Conservation (phyloP, 2,113 vertebrate genomes). For the Rhinichthys klamathensis region DNA sequence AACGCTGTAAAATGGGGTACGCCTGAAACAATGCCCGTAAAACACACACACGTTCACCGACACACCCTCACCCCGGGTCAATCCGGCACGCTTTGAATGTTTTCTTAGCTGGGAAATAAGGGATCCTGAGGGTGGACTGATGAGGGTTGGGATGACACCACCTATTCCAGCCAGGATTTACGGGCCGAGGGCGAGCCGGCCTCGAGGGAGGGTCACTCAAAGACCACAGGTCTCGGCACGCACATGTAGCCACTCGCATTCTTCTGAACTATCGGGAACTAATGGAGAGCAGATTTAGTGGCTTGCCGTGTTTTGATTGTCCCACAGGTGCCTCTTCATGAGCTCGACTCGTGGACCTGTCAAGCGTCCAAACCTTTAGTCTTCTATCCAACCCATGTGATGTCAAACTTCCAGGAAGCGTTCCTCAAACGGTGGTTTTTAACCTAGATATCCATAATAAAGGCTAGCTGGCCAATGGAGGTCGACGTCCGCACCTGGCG, state of each 20-base stretch:
- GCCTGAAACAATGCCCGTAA: neutral
- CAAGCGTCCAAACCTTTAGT: constrained; percentile 6
- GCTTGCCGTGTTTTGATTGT: constrained; percentile 45
- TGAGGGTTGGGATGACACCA: neutral
- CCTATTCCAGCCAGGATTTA: neutral
- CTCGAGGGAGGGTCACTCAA: constrained; percentile 4
- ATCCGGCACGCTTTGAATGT: constrained; percentile 26
- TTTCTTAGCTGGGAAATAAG: constrained; percentile 51
- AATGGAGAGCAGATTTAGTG: constrained; percentile 42
- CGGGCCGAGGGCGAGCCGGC: neutral
- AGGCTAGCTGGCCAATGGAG: no score
- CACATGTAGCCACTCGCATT: constrained; percentile 17
- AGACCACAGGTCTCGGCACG: constrained; percentile 7
- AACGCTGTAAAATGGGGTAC: neutral
- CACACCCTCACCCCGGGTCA: constrained; percentile 32
- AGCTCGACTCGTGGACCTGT: constrained; percentile 13
- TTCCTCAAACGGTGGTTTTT: neutral
- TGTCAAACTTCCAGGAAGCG: constrained; percentile 29
- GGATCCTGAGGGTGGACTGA: neutral
- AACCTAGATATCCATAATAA: neutral
- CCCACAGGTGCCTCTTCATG: constrained; percentile 23
- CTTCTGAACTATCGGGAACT: neutral
- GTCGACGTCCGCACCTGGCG: no score
- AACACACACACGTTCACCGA: constrained; percentile 17
- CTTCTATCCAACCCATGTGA: neutral